Base-by-base conservation (phyloP, 2,113 vertebrate genomes). In the Cranoglanis bouderius region DNA sequence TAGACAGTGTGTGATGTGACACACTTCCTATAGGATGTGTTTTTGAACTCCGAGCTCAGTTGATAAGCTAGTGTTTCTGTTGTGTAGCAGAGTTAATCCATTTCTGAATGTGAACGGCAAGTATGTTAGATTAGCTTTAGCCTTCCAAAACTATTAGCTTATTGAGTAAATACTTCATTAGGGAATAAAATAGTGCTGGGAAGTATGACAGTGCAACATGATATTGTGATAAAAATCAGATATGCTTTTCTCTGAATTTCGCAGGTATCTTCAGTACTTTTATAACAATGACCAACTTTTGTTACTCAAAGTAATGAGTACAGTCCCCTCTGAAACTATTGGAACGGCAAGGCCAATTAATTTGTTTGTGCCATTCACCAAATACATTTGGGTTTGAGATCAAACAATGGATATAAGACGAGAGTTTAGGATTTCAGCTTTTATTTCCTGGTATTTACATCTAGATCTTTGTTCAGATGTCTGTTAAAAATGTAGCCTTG, bases 21-120 rank as follows among this genome's bases (percentile, higher is more conserved):
- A 51, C 85, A 77, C 59, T 49, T 85, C 78, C 6, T 87, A 35
- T 85, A 85, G 61, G 88, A 86, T 70, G 35, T 14, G 43, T 0
- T 32, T 87, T 55, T 84, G 87, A 83, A 43, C 3, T 24, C 32
- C 74, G 16, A 57, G 72, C 53, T 46, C 18, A 82, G 24, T 67
- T 53, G 32, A 86, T 80, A 61, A 32, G 55, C 46, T 80, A 24
- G 61, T 83, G 72, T 85, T 86, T 70, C 38, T 0, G 38, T 24
- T 24, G 35, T 74, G 26, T 75, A 26, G 10, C 24, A 26, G 74
- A 75, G 40, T 46, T 43, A 21, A 75, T 43, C 4, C 21, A 43
- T 75, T 24, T 24, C 4, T 46, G 46, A 32, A 67, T 67, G 29
- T n/a, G 26, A n/a, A 63, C 10, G 12, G 0, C 24, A 63, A 29